Evolutionary conservation across 2,888 invertebrate species (phyloP).

Genomic region (Drosophila paranaensis): DNA sequence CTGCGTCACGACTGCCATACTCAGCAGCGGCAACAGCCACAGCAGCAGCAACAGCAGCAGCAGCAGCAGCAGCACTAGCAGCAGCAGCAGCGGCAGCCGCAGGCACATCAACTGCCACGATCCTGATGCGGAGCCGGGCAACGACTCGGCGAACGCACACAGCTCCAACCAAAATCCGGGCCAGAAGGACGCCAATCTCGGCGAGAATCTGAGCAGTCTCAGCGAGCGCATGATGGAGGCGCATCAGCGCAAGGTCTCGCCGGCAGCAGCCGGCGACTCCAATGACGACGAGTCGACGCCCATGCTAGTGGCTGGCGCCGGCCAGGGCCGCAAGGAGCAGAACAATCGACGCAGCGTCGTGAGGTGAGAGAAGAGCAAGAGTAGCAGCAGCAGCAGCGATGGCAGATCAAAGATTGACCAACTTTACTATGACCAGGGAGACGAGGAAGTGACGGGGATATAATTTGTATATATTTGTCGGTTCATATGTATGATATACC

Average conservation of each 20-base stretch:
- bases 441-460: too few relatives aligned
- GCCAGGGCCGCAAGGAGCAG: slow-evolving; percentile 82
- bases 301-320: slow-evolving; percentile 43
- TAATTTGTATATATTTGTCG: too few relatives aligned
- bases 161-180: slow-evolving; percentile 33
- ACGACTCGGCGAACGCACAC: slow-evolving; percentile 9
- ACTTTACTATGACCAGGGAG: too few relatives aligned
- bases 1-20: slow-evolving; percentile 56
- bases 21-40: slow-evolving; percentile 46
- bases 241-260: slow-evolving; percentile 44
- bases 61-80: slow-evolving; percentile 12
- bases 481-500: too few relatives aligned
- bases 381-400: not conserved
- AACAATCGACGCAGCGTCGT: slow-evolving; percentile 84
- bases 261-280: slow-evolving; percentile 28
- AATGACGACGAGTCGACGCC: slow-evolving; percentile 54
- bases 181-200: slow-evolving; percentile 18
- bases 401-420: not conserved
- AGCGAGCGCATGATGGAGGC: slow-evolving; percentile 74
- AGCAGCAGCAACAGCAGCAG: slow-evolving; percentile 19
- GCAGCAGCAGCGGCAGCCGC: slow-evolving; percentile 15
- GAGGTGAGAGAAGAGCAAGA: slow-evolving; percentile 76
- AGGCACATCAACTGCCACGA: slow-evolving; percentile 19
- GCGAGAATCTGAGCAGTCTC: slow-evolving; percentile 66
- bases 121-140: slow-evolving; percentile 19